Base-by-base conservation (phyloP, 2,888 invertebrate genomes). In the Meiosimyza platycephala region DNA sequence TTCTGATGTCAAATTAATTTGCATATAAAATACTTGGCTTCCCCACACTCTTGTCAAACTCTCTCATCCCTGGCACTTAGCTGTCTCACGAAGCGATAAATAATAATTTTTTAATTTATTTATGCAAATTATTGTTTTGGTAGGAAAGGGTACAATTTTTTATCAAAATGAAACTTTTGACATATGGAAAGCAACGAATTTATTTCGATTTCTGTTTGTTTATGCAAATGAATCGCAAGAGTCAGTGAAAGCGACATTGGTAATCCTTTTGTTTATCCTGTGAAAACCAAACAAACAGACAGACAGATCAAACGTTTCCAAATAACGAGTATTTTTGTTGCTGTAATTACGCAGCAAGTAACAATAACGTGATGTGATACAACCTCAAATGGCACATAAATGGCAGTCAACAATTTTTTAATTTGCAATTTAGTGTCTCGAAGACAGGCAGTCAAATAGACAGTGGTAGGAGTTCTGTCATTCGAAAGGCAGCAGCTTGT, bases 201-300 rank as follows among this genome's bases (percentile, higher is more conserved):
- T 54, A 50, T 63, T 28, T 73, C 71, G 51, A 54, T 59, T 60
- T 57, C 57, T 79, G 78, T 80, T 80, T 79, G 73, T 74, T 79
- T 84, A 85, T 84, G 85, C 81, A 84, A 84, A 84, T 85, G 75
- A 80, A 79, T 62, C 57, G 68, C 76, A 75, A 78, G 75, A 80
- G 79, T 79, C 78, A 79, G 64, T 75, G 28, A 75, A 65, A 50
- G 33, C 16, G 67, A 69, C 74, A 74, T 71, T 72, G 76, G 65
- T 74, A 77, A 77, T 74, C 75, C 76, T 76, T 75, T 77, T 75
- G 74, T 75, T 74, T 72, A 75, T 71, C 59, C 66, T 59, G 66
- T 60, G 52, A 66, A 70, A 70, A 59, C 11, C 63, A 62, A 70
- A 63, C 63, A 62, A 40, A 33, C 66, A 40, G 12, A 54, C 54